Conservation (phyloP, 2,113 vertebrate genomes). For the Kryptolebias marmoratus region DNA sequence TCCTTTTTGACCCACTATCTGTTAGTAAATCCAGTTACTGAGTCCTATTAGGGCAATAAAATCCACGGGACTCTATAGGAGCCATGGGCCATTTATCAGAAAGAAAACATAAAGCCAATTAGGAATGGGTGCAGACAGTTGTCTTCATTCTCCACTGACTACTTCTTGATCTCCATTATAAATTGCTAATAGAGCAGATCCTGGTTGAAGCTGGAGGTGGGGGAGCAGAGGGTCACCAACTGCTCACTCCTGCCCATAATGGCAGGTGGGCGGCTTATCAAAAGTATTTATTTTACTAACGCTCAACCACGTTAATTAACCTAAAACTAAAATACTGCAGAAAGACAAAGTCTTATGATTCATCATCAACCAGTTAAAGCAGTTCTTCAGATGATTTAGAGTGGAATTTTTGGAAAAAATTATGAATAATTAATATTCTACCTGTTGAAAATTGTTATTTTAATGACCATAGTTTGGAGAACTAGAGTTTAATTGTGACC, state of each 20-base stretch:
- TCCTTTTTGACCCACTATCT: slow-evolving; percentile 94
- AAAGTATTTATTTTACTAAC: slow-evolving; percentile 71
- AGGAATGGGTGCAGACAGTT: slow-evolving; percentile 95
- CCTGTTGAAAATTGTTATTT: too few species aligned
- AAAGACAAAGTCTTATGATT: slow-evolving; percentile 69
- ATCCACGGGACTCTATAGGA: slow-evolving; percentile 85
- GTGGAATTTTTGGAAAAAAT: neutral
- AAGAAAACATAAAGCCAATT: slow-evolving; percentile 98
- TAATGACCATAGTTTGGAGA: neutral
- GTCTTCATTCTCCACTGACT: slow-evolving; percentile 98
- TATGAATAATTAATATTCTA: too few species aligned
- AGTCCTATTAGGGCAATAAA: slow-evolving; percentile 97
- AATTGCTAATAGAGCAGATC: slow-evolving; percentile 99
- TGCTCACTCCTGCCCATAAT: slow-evolving; percentile 86
- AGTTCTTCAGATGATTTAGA: neutral
- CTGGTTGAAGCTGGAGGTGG: slow-evolving; percentile 81
- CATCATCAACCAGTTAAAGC: slow-evolving; percentile 39
- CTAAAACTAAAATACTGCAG: slow-evolving; percentile 82
- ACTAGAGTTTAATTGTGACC: neutral
- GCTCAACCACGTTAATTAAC: slow-evolving; percentile 97
- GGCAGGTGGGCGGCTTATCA: slow-evolving; percentile 89
- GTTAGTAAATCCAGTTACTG: slow-evolving; percentile 98
- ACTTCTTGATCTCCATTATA: slow-evolving; percentile 99
- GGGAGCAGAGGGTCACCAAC: slow-evolving; percentile 85
- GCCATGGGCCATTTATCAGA: slow-evolving; percentile 98